Percentiles rank a stretch among this genome's conserved stretches.
Conservation (phyloP, 2,797 vertebrate species). For the Arnoldichthys spilopterus region DNA sequence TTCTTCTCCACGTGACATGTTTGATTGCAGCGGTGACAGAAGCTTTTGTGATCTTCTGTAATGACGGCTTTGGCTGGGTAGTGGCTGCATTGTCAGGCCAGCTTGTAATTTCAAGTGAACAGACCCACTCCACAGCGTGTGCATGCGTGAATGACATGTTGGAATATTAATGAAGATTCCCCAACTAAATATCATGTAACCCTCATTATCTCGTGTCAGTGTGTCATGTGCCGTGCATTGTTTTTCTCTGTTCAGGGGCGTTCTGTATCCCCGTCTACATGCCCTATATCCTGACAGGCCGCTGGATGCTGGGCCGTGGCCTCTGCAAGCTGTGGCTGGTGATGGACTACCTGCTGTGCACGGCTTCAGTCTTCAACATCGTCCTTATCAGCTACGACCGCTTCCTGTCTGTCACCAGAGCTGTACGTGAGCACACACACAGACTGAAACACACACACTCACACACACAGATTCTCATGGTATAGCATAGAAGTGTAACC, state of each 20-base stretch:
- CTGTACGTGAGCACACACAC: slow-evolving; percentile 78
- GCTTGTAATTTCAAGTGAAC: slow-evolving; percentile 7
- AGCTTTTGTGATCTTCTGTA: slow-evolving; percentile 33
- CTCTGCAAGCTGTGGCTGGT: slow-evolving; percentile 89
- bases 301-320: slow-evolving; percentile 81
- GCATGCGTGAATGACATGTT: not conserved
- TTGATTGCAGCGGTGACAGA: slow-evolving; percentile 30
- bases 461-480: too few species aligned
- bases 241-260: slow-evolving; percentile 72
- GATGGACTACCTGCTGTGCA: slow-evolving; percentile 88
- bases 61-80: slow-evolving; percentile 20
- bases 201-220: slow-evolving; percentile 2
- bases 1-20: slow-evolving; percentile 1
- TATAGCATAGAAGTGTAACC: too few species aligned
- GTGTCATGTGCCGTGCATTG: not conserved
- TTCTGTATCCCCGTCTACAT: slow-evolving; percentile 90
- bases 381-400: slow-evolving; percentile 93
- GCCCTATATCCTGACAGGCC: slow-evolving; percentile 80
- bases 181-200: not conserved
- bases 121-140: not conserved
- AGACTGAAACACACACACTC: slow-evolving; percentile 13
- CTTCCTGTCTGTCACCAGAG: slow-evolving; percentile 88
- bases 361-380: slow-evolving; percentile 89
- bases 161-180: slow-evolving; percentile 8
- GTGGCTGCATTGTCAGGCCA: slow-evolving; percentile 22